phyloP scores from a whole-genome alignment of 1,140 invertebrate genomes.

The Drosophila truncata region DNA sequence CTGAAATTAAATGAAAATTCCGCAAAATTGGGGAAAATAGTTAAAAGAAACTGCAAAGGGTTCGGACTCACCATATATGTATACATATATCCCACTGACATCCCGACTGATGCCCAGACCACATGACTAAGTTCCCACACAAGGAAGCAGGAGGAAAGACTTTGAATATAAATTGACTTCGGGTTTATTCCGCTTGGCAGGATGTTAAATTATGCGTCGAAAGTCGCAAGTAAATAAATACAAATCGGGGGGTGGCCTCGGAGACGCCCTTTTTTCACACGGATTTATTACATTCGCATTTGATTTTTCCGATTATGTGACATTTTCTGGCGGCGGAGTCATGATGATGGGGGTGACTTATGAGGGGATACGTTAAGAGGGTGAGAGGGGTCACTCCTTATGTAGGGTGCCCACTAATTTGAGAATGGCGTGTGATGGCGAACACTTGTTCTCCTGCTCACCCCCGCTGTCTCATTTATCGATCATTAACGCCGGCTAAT shows the following conservation, averaged over 20 bases:
- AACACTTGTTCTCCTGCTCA: constrained; percentile 64
- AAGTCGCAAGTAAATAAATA: constrained; percentile 70
- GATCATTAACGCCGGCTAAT: constrained; percentile 66
- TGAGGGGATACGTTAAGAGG: constrained; percentile 19
- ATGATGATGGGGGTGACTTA: constrained; percentile 47
- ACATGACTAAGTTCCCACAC: constrained; percentile 68
- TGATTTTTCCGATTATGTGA: constrained; percentile 67
- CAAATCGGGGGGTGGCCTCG: constrained; percentile 37
- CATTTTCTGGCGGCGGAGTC: constrained; percentile 52
- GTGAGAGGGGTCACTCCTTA: background rate
- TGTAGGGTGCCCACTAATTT: constrained; percentile 54
- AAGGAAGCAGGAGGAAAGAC: constrained; percentile 15
- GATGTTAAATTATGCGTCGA: constrained; percentile 70
- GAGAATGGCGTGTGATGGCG: constrained; percentile 76
- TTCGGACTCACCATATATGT: constrained; percentile 12
- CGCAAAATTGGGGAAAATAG: background rate
- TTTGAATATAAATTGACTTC: constrained; percentile 73
- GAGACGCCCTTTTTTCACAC: constrained; percentile 46
- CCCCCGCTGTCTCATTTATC: constrained; percentile 68
- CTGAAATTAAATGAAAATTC: background rate
- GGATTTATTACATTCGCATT: constrained; percentile 77
- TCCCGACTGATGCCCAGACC: constrained; percentile 29
- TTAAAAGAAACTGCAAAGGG: constrained; percentile 27
- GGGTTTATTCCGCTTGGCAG: constrained; percentile 50
- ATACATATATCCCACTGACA: constrained; percentile 4